Evolutionary conservation across 64 coral and sea anemone species (phyloP).

Genomic region (Porites lutea): DNA sequence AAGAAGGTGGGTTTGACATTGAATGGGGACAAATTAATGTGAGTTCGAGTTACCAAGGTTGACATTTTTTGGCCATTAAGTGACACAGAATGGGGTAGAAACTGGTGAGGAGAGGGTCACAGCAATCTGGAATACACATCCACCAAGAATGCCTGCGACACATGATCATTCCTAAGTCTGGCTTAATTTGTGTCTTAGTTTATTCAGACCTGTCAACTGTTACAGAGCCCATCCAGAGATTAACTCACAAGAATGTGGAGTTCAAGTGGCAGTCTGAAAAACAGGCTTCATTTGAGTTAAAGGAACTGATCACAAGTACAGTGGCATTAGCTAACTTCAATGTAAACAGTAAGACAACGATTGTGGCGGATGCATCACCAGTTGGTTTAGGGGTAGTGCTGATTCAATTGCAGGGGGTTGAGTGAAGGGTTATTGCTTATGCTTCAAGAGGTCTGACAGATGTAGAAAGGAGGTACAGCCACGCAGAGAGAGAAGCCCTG

Average conservation of each 20-base stretch:
- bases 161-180: not conserved
- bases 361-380: slow-evolving; percentile 6
- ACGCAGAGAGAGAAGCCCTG: slow-evolving; percentile 35
- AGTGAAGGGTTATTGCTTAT: slow-evolving; percentile 20
- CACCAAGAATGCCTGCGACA: slow-evolving; percentile 16
- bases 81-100: slow-evolving; percentile 7
- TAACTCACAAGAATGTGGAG: not conserved
- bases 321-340: not conserved
- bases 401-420: not conserved
- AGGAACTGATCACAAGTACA: not conserved
- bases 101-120: slow-evolving; percentile 9
- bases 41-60: not conserved
- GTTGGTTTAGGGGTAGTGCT: slow-evolving; percentile 10
- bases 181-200: not conserved
- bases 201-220: not conserved
- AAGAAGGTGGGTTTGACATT: no score
- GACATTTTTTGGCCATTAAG: slow-evolving; percentile 33
- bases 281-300: not conserved
- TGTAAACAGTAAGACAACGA: not conserved
- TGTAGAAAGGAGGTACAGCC: slow-evolving; percentile 24
- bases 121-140: not conserved
- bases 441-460: slow-evolving; percentile 5
- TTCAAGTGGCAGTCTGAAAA: not conserved
- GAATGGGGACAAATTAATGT: no score
- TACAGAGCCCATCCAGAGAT: not conserved